Evolutionary conservation across 2,113 vertebrate genomes (phyloP).

Genomic region (Zapus hudsonius): DNA sequence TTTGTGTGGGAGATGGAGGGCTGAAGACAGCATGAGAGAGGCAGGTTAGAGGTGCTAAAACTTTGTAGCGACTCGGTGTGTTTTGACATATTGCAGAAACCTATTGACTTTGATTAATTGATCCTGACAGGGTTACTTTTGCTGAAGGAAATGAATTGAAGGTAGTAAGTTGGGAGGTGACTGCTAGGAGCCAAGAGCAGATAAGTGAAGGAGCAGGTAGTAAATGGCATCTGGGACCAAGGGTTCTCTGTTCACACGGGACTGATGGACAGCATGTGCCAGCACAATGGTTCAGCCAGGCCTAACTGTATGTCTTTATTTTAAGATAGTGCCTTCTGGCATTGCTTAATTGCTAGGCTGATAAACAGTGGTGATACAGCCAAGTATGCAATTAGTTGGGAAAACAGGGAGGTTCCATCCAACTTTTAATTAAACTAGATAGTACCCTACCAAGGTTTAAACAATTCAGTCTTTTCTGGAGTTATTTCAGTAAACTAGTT

Average conservation of each 20-base stretch:
- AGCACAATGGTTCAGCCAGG: neutral
- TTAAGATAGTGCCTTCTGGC: slow-evolving; percentile 8
- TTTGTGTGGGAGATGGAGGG: neutral
- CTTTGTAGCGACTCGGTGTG: neutral
- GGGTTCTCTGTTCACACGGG: neutral
- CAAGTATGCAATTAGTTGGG: neutral
- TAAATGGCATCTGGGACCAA: neutral
- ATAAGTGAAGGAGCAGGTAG: neutral
- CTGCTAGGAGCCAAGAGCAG: neutral
- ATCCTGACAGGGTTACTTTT: neutral
- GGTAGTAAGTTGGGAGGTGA: neutral
- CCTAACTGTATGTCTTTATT: slow-evolving; percentile 51
- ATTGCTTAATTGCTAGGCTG: slow-evolving; percentile 52
- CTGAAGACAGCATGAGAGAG: neutral
- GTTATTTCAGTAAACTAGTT: slow-evolving; percentile 37
- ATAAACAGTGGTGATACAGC: slow-evolving; percentile 32
- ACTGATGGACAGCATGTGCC: slow-evolving; percentile 8
- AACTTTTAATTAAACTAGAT: slow-evolving; percentile 50
- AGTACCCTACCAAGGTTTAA: slow-evolving; percentile 6
- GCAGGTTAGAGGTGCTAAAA: neutral
- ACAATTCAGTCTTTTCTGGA: slow-evolving; percentile 12
- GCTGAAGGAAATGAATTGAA: slow-evolving; percentile 12
- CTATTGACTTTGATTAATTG: neutral
- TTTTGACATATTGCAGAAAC: slow-evolving; percentile 10
- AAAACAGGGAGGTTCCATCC: slow-evolving; percentile 2